Base-by-base conservation (phyloP, 2,113 vertebrate genomes). In the Sylvia atricapilla region DNA sequence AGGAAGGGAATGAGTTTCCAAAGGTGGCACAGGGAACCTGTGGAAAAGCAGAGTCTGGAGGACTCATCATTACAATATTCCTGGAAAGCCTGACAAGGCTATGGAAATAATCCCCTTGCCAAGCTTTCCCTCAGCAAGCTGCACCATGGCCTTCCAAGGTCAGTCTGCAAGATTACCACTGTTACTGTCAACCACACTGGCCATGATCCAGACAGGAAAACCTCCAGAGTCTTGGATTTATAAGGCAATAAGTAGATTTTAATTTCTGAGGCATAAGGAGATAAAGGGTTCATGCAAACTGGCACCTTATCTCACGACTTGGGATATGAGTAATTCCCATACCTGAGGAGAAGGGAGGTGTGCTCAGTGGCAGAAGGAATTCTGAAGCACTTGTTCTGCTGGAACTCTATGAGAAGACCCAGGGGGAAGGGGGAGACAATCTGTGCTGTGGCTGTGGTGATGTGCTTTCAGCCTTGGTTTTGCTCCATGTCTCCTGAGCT, bases 241-340 rank as follows among this genome's bases (percentile, higher is more conserved):
- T 33, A 33, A 39, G 30, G 60, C 8, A 52, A 16, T 56, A 28
- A 37, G 9, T 20, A 5, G n/a, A 20, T 31, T 83, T 83, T 72
- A 35, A 33, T 75, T 58, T 16, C 80, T 62, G 35, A 6, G 13
- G 11, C 28, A 30, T 2, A 14, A 33, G n/a, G 30, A 73, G 24
- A 39, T 47, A 27, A 63, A 66, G 64, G 31, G 6, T 44, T 47
- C 18, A 5, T 53, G 33, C 63, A 28, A 59, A 41, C 8, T 41
- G 53, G 4, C 6, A 5, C 9, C 8, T 79, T 6, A 23, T 37
- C 28, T 80, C 53, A 17, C 0, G 0, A 7, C 23, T 23, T 68
- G 59, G 11, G 19, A 62, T 28, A 39, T 52, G 55, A 70, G n/a
- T 23, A 30, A 8, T 58, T 74, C 46, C 68, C 15, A 6, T 3